Conservation (phyloP, 2,888 invertebrate species). For the Polymixis flavicincta region DNA sequence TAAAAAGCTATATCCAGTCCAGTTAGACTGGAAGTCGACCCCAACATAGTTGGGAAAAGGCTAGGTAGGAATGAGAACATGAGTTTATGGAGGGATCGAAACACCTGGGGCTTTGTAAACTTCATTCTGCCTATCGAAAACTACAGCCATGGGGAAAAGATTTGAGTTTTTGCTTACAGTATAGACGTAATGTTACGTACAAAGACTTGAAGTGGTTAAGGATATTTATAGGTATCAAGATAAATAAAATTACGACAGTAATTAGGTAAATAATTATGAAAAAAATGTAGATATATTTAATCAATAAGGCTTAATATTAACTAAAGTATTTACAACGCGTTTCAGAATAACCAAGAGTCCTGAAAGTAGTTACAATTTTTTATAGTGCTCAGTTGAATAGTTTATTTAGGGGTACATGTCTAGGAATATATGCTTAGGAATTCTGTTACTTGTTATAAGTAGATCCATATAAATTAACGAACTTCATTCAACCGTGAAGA, state of each 20-base stretch:
- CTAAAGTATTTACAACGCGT: slow-evolving; percentile 4
- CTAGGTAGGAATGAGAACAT: neutral
- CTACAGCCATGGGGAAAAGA: neutral
- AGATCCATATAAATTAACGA: neutral
- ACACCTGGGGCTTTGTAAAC: neutral
- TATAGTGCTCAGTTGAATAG: neutral
- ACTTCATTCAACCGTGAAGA: slow-evolving; percentile 27
- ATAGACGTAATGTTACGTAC: too few relatives aligned
- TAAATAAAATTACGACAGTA: neutral
- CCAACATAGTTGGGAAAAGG: too few relatives aligned
- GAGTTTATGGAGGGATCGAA: neutral
- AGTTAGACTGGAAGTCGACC: too few relatives aligned
- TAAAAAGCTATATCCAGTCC: too few relatives aligned
- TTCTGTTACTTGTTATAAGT: neutral
- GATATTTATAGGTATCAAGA: neutral
- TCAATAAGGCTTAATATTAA: neutral
- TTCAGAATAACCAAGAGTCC: slow-evolving; percentile 1
- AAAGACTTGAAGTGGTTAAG: neutral
- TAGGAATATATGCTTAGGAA: neutral
- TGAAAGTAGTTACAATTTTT: neutral
- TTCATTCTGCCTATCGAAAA: neutral
- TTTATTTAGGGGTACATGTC: neutral
- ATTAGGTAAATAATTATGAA: neutral
- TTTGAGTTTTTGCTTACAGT: too few relatives aligned
- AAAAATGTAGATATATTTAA: neutral